Evolutionary conservation across 2,888 invertebrate genomes (phyloP).

Genomic region (Gortyna flavago): DNA sequence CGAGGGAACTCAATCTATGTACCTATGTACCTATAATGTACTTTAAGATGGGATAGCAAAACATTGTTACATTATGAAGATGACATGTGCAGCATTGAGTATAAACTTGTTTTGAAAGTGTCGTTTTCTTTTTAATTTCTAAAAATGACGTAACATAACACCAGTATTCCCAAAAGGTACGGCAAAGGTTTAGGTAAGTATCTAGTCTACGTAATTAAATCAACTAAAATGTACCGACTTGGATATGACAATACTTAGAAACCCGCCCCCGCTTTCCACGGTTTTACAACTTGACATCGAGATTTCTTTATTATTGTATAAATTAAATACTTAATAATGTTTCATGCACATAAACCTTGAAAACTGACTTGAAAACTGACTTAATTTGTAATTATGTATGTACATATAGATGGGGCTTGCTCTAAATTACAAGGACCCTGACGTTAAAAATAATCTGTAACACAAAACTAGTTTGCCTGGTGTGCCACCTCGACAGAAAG

Average conservation of each 20-base stretch:
- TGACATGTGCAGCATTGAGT: not conserved
- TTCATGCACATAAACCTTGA: not conserved
- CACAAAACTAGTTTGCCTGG: constrained; percentile 26
- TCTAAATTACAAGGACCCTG: not conserved
- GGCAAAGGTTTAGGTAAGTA: not conserved
- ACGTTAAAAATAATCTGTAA: constrained; percentile 20
- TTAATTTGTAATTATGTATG: not conserved
- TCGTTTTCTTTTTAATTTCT: not conserved
- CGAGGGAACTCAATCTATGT: not conserved
- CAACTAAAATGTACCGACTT: not conserved
- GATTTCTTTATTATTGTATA: not conserved
- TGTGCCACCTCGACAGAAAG: constrained; percentile 42
- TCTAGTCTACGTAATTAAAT: not conserved
- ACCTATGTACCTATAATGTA: no score
- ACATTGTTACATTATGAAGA: not conserved
- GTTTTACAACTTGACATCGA: not conserved
- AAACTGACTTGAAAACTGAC: not conserved
- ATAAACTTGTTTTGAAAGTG: not conserved
- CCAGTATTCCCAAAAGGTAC: not conserved
- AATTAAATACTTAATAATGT: not conserved
- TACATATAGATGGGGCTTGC: not conserved
- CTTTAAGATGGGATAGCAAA: not conserved
- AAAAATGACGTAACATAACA: not conserved
- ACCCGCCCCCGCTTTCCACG: not conserved
- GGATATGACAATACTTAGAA: not conserved